Conservation (phyloP, 2,113 vertebrate genomes). For the Bucco capensis region DNA sequence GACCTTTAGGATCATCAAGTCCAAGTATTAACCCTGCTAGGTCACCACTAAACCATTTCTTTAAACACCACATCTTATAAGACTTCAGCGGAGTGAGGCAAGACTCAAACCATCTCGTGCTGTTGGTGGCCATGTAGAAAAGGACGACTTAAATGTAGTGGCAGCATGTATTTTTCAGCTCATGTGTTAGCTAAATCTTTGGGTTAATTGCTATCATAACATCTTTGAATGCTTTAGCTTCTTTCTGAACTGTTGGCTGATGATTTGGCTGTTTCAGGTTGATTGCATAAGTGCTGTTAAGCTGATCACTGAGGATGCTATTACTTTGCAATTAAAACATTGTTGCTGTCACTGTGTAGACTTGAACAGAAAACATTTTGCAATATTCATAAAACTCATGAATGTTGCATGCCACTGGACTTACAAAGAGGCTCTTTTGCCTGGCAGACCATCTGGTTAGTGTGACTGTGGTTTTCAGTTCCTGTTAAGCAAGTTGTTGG, state of each 20-base stretch:
- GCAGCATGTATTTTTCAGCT: not conserved
- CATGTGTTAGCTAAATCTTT: not conserved
- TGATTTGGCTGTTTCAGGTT: not conserved
- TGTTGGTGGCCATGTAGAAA: not conserved
- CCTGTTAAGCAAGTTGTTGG: not conserved
- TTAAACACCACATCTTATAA: not conserved
- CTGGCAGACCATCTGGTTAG: not conserved
- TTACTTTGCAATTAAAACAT: not conserved
- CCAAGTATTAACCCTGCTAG: too few relatives aligned
- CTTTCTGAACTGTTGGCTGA: not conserved
- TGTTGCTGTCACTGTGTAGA: not conserved
- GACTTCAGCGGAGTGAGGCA: not conserved
- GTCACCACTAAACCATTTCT: too few relatives aligned
- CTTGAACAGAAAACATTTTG: not conserved
- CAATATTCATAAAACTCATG: not conserved
- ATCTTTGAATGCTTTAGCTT: not conserved
- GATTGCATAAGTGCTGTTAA: not conserved
- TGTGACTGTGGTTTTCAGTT: not conserved
- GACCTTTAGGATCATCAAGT: too few relatives aligned
- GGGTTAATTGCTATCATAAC: not conserved
- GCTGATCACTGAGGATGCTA: not conserved
- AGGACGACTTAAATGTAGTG: not conserved
- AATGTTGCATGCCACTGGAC: not conserved
- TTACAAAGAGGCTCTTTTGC: not conserved
- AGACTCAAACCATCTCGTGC: not conserved